Evolutionary conservation across 2,113 vertebrate genomes (phyloP), one percentile per base, ranked within the genome.

Genomic region (Pluvialis apricaria): DNA sequence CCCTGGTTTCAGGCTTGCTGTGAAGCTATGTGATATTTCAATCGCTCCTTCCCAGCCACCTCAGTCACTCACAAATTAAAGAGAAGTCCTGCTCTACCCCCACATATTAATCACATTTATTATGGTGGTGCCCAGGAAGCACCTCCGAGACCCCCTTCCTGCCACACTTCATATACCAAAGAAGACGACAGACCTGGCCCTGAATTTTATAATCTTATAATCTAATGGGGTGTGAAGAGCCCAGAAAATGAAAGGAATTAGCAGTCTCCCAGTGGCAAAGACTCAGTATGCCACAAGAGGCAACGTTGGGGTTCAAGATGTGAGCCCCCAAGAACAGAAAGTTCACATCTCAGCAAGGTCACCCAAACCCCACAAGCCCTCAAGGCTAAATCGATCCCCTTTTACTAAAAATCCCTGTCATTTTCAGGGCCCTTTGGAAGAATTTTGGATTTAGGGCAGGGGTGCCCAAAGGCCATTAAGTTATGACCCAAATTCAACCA

Each of bases 11-110:
- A n/a, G 71, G 31, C 4, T 19, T 11, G 17, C 8, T 9, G 3
- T 13, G 81, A 77, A 61, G 57, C n/a, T 24, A 1, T 6, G 29
- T 15, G 13, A 14, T 10, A 7, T 24, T 44, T 21, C 28, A 83
- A 18, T 80, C n/a, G 9, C 38, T 76, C 47, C 57, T 76, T 54
- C 61, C 42, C 29, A 47, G 65, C 20, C 51, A 47, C 64, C 44
- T 31, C 31, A 11, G 7, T 36, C 79, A 14, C 64, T 72, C 69
- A 32, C 60, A 34, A 51, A 60, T 68, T 16, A 51, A 13, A 57
- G 0, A 42, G 49, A 65, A 85, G 25, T 31, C 18, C 5, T 9
- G 0, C n/a, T 25, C 26, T 5, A 83, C 28, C 19, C 18, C 55
- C 34, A 24, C 10, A 8, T 42, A 16, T 28, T 55, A n/a, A 68